Evolutionary conservation across 2,113 vertebrate species (phyloP).

Genomic region (Panthera uncia): DNA sequence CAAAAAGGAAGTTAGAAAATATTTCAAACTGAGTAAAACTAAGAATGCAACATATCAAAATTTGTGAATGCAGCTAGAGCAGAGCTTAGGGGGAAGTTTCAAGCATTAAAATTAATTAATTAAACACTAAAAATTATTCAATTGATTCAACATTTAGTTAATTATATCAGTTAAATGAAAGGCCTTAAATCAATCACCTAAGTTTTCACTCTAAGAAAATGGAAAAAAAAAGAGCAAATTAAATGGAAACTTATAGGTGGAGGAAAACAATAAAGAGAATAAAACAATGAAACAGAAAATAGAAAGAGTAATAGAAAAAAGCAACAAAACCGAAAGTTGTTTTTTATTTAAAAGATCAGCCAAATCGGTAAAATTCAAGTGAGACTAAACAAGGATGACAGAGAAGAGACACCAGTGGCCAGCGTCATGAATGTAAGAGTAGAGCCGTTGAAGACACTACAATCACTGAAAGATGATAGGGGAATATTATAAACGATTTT

Average conservation of each 20-base stretch:
- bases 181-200: background rate
- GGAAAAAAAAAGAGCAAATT: background rate
- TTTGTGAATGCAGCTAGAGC: background rate
- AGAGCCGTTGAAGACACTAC: too few relatives aligned
- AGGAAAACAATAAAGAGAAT: background rate
- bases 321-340: background rate
- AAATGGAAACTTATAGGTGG: background rate
- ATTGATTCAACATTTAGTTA: background rate
- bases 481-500: background rate
- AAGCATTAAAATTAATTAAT: background rate
- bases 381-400: background rate
- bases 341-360: constrained; percentile 15
- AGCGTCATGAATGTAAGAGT: background rate
- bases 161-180: background rate
- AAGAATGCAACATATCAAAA: background rate
- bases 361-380: background rate
- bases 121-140: background rate
- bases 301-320: background rate
- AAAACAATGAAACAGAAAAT: background rate
- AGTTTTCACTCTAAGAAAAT: background rate
- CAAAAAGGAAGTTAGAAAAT: background rate
- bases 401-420: background rate
- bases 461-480: background rate
- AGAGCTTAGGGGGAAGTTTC: background rate
- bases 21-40: background rate